Percentiles rank a stretch among this genome's conserved stretches.
Evolutionary conservation across 2,113 vertebrate genomes (phyloP).

Genomic region (zebrafish (Danio rerio)): DNA sequence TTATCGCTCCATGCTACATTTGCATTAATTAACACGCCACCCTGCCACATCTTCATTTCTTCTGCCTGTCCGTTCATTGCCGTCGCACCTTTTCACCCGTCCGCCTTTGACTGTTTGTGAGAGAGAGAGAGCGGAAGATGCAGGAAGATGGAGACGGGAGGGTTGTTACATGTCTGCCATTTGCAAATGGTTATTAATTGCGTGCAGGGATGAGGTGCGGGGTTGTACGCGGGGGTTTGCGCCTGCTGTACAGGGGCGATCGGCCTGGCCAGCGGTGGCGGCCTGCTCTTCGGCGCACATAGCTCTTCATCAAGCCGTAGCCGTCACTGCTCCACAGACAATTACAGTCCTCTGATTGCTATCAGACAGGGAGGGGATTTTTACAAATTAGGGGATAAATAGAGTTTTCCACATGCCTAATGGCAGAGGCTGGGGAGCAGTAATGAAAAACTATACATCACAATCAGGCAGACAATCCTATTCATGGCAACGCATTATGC

Average conservation of each 20-base stretch:
- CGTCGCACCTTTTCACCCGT: conserved; percentile 42
- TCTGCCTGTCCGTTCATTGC: conserved; percentile 32
- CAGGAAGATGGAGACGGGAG: neutral
- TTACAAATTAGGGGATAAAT: conserved; percentile 99
- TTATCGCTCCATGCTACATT: conserved; percentile 47
- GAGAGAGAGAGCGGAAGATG: neutral
- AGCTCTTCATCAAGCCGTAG: conserved; percentile 97
- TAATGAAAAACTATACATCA: conserved; percentile 99
- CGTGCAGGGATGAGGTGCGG: conserved; percentile 77
- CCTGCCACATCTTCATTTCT: conserved; percentile 48
- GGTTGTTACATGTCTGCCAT: conserved; percentile 88
- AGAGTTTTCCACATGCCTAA: conserved; percentile 97
- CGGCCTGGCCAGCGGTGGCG: conserved; percentile 76
- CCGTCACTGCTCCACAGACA: conserved; percentile 90
- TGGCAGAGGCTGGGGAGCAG: conserved; percentile 92
- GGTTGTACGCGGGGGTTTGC: conserved; percentile 70
- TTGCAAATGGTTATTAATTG: conserved; percentile 98
- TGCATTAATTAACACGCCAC: conserved; percentile 54
- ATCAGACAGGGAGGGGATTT: conserved; percentile 94
- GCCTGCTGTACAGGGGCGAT: conserved; percentile 61
- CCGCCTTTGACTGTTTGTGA: neutral
- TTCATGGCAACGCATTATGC: conserved; percentile 95
- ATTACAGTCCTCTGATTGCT: conserved; percentile 99
- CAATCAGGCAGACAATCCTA: conserved; percentile 98
- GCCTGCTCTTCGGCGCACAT: conserved; percentile 80